phyloP scores from a whole-genome alignment of 2,113 vertebrate species.

The Zosterops hypoxanthus region DNA sequence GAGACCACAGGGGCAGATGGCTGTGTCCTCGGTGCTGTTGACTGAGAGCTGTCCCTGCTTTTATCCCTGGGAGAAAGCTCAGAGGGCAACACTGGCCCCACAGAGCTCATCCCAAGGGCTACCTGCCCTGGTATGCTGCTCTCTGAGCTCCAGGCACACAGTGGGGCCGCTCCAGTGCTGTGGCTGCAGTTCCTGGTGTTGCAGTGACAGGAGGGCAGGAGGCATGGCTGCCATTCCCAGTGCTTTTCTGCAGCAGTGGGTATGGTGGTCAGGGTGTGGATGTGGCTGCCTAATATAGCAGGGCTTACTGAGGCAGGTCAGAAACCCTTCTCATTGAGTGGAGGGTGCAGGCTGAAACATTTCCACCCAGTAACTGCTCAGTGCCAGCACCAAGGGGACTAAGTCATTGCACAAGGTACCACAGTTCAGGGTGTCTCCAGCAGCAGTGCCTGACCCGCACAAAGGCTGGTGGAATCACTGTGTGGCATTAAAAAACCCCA shows the following conservation, averaged over 20 bases:
- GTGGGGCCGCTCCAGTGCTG: background rate
- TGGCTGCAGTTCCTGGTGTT: background rate
- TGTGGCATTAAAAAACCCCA: background rate
- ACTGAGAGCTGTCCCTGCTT: background rate
- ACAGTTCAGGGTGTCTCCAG: background rate
- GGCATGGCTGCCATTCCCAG: background rate
- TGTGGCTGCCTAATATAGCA: background rate
- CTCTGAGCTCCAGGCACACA: background rate
- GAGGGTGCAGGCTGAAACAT: background rate
- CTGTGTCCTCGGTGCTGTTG: background rate
- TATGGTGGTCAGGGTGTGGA: background rate
- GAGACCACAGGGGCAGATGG: background rate
- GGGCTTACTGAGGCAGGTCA: background rate
- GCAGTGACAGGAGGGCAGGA: background rate
- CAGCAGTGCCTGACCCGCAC: background rate
- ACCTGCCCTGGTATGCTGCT: background rate
- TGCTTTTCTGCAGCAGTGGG: background rate
- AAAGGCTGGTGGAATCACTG: background rate
- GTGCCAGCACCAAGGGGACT: background rate
- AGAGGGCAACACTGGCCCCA: background rate
- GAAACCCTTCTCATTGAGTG: background rate
- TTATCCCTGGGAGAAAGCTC: background rate
- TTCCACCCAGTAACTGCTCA: background rate
- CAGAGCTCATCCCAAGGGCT: background rate
- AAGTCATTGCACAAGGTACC: background rate